Conservation (phyloP, 2,888 invertebrate genomes). For the Drosophila falleni region DNA sequence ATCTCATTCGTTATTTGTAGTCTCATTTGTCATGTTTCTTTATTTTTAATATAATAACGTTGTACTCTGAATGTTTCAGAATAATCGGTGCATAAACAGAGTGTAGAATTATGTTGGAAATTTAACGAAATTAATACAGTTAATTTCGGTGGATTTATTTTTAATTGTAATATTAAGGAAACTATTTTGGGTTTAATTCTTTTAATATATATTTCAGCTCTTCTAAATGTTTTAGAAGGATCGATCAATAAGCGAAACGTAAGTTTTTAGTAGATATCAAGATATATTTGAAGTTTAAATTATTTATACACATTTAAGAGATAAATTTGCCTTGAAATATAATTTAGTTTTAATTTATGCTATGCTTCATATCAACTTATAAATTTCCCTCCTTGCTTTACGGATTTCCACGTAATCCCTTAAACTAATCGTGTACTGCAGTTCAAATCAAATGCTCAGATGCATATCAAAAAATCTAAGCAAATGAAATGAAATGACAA, state of each 20-base stretch:
- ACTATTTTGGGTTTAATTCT: not conserved
- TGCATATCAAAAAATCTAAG: constrained; percentile 68
- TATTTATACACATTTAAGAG: not conserved
- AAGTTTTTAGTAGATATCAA: not conserved
- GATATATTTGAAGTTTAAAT: not conserved
- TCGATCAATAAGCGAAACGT: not conserved
- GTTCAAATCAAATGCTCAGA: constrained; percentile 57
- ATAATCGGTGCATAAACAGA: not conserved
- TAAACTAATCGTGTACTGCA: constrained; percentile 2
- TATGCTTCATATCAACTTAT: not conserved
- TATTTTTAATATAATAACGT: not conserved
- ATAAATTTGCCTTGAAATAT: not conserved
- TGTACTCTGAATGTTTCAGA: not conserved
- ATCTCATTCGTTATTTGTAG: not conserved
- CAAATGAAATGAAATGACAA: constrained; percentile 64
- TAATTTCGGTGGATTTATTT: too few relatives aligned
- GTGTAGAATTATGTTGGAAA: too few relatives aligned
- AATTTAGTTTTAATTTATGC: not conserved
- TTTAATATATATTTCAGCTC: not conserved
- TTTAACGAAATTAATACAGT: too few relatives aligned
- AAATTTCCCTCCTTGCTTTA: not conserved
- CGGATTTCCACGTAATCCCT: not conserved
- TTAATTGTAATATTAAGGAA: too few relatives aligned
- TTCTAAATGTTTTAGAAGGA: not conserved
- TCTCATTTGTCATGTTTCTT: not conserved